Evolutionary conservation across 2,113 vertebrate species (phyloP).

Genomic region (Toxotes chatareus): DNA sequence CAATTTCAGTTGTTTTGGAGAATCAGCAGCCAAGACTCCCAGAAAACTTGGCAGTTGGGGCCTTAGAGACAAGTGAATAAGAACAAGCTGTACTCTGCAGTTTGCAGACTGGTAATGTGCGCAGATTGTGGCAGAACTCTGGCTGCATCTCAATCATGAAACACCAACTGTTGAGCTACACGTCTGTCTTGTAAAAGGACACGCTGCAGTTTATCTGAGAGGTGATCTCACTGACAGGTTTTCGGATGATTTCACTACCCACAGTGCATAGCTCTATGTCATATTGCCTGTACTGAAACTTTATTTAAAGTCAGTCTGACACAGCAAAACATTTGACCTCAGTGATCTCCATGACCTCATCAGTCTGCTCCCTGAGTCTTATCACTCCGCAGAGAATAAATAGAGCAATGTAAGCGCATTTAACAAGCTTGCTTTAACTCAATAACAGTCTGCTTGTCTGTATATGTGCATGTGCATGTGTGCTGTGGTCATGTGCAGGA

Average conservation of each 20-base stretch:
- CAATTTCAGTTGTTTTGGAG: constrained; percentile 75
- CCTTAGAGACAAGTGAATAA: constrained; percentile 71
- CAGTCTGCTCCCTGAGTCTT: constrained; percentile 33
- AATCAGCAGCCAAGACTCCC: constrained; percentile 58
- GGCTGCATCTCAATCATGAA: constrained; percentile 72
- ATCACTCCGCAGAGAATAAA: constrained; percentile 58
- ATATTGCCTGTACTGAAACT: neutral
- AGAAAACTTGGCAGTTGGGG: constrained; percentile 73
- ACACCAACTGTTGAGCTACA: constrained; percentile 45
- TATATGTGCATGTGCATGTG: constrained; percentile 17
- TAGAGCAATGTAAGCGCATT: constrained; percentile 39
- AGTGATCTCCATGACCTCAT: constrained; percentile 68
- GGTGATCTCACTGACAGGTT: constrained; percentile 43
- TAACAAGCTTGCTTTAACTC: constrained; percentile 64
- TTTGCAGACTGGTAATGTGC: constrained; percentile 66
- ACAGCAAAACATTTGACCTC: constrained; percentile 53
- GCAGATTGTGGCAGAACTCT: constrained; percentile 74
- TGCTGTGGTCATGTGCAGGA: neutral
- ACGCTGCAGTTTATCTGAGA: constrained; percentile 22
- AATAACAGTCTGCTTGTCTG: constrained; percentile 18
- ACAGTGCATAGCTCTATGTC: neutral
- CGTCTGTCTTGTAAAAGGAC: constrained; percentile 46
- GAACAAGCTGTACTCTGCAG: constrained; percentile 72
- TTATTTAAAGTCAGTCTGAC: constrained; percentile 43
- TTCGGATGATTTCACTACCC: constrained; percentile 23